These are phyloP conservation scores for Unio pictorum DNA, from an alignment of 2,888 invertebrate species.

Conservation along the genomic window DNA sequence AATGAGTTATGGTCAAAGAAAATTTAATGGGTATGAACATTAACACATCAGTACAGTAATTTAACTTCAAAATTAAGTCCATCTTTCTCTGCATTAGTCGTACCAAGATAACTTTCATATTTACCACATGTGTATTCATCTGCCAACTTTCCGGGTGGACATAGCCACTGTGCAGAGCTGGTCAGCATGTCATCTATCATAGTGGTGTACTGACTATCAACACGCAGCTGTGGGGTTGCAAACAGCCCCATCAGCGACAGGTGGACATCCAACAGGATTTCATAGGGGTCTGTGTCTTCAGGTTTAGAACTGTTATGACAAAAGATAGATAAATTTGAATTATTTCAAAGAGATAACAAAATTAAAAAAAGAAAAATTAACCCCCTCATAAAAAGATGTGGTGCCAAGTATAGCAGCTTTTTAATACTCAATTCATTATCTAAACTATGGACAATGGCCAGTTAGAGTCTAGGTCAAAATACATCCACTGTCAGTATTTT, in stretches of 20 bases:
- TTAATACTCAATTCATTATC: too few species aligned
- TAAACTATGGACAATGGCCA: too few species aligned
- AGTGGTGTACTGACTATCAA: conserved; percentile 38
- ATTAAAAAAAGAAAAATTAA: too few species aligned
- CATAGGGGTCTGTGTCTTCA: conserved; percentile 20
- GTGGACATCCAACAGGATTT: conserved; percentile 42
- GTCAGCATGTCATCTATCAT: conserved; percentile 42
- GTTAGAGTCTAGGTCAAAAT: too few species aligned
- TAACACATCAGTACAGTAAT: background rate
- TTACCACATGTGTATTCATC: conserved; percentile 53
- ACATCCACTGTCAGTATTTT: too few species aligned
- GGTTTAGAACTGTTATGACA: conserved; percentile 8
- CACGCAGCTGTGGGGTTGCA: conserved; percentile 28
- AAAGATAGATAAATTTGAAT: background rate
- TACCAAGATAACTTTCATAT: conserved; percentile 9
- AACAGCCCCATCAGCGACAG: conserved; percentile 46
- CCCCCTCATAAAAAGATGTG: too few species aligned
- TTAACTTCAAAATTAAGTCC: background rate
- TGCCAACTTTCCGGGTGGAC: conserved; percentile 50
- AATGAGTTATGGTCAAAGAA: too few species aligned
- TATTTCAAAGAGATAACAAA: too few species aligned
- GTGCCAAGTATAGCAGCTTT: too few species aligned
- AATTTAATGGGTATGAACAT: background rate
- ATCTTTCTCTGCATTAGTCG: background rate
- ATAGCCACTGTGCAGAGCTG: conserved; percentile 38